Conservation (phyloP, 2,797 vertebrate genomes). For the Sylvilagus floridanus region DNA sequence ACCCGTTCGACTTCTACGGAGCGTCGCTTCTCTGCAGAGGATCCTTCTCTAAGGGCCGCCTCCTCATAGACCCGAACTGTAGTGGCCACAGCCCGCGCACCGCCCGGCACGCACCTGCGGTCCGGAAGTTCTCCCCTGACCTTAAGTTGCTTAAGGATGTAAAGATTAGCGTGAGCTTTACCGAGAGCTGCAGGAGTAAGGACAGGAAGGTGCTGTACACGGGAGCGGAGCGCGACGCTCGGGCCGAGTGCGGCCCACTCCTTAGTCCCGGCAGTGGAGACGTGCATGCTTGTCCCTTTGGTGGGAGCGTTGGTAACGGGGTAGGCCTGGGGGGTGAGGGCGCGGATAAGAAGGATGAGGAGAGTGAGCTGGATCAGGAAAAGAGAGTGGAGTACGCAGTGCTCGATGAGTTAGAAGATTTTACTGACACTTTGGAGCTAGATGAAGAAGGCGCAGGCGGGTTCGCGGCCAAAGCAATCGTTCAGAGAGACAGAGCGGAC, state of each 20-base stretch:
- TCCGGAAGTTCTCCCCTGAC: constrained; percentile 96
- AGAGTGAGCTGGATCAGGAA: constrained; percentile 94
- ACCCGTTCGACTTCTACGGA: constrained; percentile 90
- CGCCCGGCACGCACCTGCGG: constrained; percentile 95
- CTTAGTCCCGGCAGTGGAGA: constrained; percentile 93
- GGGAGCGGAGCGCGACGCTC: constrained; percentile 91
- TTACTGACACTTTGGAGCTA: constrained; percentile 97
- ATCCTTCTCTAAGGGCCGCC: constrained; percentile 93
- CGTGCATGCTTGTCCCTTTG: constrained; percentile 92
- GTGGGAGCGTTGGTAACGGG: constrained; percentile 88
- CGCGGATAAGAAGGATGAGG: constrained; percentile 90
- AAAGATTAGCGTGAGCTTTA: constrained; percentile 98
- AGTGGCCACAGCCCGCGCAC: constrained; percentile 95
- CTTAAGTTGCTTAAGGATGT: constrained; percentile 98
- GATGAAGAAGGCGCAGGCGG: constrained; percentile 94
- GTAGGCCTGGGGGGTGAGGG: constrained; percentile 88
- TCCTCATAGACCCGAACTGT: constrained; percentile 90
- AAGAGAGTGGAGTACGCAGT: constrained; percentile 99
- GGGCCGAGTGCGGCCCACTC: constrained; percentile 87
- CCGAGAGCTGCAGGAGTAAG: constrained; percentile 96
- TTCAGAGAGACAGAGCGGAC: constrained; percentile 95
- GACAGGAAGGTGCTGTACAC: constrained; percentile 98
- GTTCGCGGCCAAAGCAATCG: constrained; percentile 96
- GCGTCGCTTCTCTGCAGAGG: constrained; percentile 93
- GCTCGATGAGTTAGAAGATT: constrained; percentile 98